Percentiles rank a stretch among this genome's conserved stretches.
phyloP scores from a whole-genome alignment of 2,888 invertebrate genomes.

The Pyralis farinalis region DNA sequence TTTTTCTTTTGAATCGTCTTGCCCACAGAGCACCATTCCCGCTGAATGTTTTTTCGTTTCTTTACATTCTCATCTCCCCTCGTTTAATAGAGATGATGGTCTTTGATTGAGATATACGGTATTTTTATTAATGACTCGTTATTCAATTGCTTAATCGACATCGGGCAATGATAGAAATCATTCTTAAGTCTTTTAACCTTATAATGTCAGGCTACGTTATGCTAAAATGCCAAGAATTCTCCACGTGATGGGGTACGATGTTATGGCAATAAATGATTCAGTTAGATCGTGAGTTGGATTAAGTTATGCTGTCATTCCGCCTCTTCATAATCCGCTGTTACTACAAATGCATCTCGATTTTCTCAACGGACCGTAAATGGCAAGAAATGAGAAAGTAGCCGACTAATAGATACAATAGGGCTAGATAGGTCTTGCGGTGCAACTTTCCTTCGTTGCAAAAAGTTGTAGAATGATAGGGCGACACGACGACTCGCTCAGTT shows the following conservation, averaged over 20 bases:
- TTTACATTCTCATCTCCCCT: constrained; percentile 5
- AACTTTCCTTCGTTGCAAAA: constrained; percentile 71
- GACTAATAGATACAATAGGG: constrained; percentile 79
- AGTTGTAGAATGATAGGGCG: constrained; percentile 56
- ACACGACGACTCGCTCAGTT: constrained; percentile 36
- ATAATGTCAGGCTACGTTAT: neutral
- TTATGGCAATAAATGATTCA: constrained; percentile 26
- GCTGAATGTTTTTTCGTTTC: constrained; percentile 18
- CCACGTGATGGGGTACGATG: constrained; percentile 10
- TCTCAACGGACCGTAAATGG: constrained; percentile 74
- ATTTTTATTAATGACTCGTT: neutral
- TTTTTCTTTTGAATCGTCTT: constrained; percentile 53
- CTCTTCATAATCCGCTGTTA: constrained; percentile 51
- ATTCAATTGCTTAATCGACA: neutral
- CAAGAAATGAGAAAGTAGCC: constrained; percentile 76
- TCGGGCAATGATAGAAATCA: neutral
- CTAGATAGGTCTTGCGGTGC: constrained; percentile 60
- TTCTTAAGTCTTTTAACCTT: neutral
- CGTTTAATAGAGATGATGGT: too few species aligned
- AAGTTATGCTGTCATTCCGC: constrained; percentile 44
- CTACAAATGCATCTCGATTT: constrained; percentile 65
- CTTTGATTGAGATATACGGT: neutral
- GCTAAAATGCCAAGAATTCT: constrained; percentile 13
- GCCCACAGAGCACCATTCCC: constrained; percentile 28
- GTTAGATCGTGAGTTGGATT: constrained; percentile 25